These are phyloP conservation scores for Graptemys geographica DNA, from an alignment of 2,797 vertebrate genomes.

Conservation along the genomic window DNA sequence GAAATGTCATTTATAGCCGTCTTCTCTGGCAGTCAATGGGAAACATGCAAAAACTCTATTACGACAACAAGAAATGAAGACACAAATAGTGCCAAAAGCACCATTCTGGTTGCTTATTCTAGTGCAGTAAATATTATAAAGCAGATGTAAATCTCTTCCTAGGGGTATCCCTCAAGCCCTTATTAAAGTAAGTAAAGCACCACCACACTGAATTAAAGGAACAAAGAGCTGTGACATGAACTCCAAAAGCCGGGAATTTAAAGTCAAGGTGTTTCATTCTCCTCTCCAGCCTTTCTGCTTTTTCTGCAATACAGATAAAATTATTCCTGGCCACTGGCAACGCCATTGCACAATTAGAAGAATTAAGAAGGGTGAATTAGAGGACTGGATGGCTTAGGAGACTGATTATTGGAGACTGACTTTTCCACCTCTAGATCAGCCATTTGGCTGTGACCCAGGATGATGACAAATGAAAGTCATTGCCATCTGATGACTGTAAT, in stretches of 20 bases:
- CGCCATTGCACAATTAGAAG: background rate
- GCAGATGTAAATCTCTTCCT: slow-evolving; percentile 28
- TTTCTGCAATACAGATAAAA: background rate
- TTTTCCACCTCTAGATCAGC: background rate
- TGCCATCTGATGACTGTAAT: background rate
- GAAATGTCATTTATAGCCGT: slow-evolving; percentile 22
- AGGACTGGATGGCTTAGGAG: background rate
- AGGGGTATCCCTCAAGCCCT: background rate
- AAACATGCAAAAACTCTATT: slow-evolving; percentile 14
- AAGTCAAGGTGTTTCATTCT: background rate
- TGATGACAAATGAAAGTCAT: background rate
- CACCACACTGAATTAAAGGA: background rate
- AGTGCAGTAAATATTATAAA: background rate
- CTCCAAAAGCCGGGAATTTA: background rate
- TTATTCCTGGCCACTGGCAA: background rate
- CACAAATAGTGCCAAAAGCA: background rate
- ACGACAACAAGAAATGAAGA: slow-evolving; percentile 17
- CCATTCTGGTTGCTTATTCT: background rate
- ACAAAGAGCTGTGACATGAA: background rate
- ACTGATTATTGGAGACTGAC: background rate
- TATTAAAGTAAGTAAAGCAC: slow-evolving; percentile 17
- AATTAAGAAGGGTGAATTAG: background rate
- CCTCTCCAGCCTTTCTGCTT: slow-evolving; percentile 12
- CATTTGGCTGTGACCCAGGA: background rate
- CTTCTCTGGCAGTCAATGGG: slow-evolving; percentile 22